A percentile compares a stretch with the other conserved stretches of the same genome.
Conservation (phyloP, 2,888 invertebrate genomes). For the Eupelmus urozonus region DNA sequence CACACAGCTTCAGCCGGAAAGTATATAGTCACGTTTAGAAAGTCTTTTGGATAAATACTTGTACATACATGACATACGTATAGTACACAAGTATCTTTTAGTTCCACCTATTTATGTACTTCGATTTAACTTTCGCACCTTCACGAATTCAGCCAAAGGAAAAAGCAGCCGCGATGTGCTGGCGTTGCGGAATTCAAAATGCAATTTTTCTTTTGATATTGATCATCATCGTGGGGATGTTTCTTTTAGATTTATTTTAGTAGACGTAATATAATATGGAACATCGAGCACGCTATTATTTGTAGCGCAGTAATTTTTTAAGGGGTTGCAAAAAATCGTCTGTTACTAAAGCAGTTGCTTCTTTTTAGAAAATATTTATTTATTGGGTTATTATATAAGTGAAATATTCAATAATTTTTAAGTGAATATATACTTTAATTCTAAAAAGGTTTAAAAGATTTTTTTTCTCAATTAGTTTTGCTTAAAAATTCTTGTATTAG, state of each 20-base stretch:
- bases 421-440: too few species aligned
- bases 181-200: too few species aligned
- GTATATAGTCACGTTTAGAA: slow-evolving; percentile 31
- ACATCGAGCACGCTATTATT: not conserved
- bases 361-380: not conserved
- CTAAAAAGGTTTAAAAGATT: too few species aligned
- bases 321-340: slow-evolving; percentile 13
- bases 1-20: slow-evolving; percentile 19
- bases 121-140: not conserved
- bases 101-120: not conserved
- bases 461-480: too few species aligned
- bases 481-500: too few species aligned
- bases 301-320: not conserved
- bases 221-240: too few species aligned
- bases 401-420: too few species aligned
- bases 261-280: not conserved
- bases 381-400: too few species aligned
- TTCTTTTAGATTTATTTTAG: not conserved
- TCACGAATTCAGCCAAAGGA: too few species aligned
- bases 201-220: too few species aligned
- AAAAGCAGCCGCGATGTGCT: too few species aligned
- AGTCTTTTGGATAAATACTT: slow-evolving; percentile 34
- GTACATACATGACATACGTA: slow-evolving; percentile 2
- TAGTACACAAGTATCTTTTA: slow-evolving; percentile 12
- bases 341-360: not conserved